phyloP scores from a whole-genome alignment of 2,797 vertebrate species.

The Thalassophryne amazonica region DNA sequence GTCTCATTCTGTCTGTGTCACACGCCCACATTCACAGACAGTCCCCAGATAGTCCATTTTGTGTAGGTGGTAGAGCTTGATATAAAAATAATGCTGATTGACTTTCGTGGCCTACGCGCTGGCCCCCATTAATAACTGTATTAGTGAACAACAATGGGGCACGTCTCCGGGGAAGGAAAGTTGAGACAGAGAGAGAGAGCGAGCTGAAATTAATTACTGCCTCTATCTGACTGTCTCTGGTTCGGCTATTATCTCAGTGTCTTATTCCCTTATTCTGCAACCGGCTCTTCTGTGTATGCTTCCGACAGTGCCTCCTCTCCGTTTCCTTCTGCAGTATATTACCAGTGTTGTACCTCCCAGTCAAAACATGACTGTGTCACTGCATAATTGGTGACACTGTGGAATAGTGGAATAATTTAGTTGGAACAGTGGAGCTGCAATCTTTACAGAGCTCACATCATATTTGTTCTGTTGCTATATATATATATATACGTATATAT shows the following conservation, averaged over 20 bases:
- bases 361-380: background rate
- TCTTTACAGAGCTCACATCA: background rate
- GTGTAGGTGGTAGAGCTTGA: slow-evolving; percentile 41
- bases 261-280: slow-evolving; percentile 12
- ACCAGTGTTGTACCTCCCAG: slow-evolving; percentile 7
- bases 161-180: slow-evolving; percentile 50
- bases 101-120: slow-evolving; percentile 58
- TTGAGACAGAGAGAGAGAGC: slow-evolving; percentile 35
- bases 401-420: background rate
- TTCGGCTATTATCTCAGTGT: slow-evolving; percentile 53
- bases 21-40: slow-evolving; percentile 2
- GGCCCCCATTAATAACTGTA: slow-evolving; percentile 68
- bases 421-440: background rate
- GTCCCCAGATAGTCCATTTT: slow-evolving; percentile 14
- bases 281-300: slow-evolving; percentile 16
- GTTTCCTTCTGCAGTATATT: slow-evolving; percentile 11
- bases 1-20: background rate
- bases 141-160: slow-evolving; percentile 68
- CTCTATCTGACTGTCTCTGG: slow-evolving; percentile 59
- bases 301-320: slow-evolving; percentile 23
- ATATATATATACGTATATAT: no score
- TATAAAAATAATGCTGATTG: slow-evolving; percentile 57
- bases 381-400: background rate
- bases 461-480: no score
- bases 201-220: slow-evolving; percentile 71